Base-by-base conservation (phyloP, 2,113 vertebrate genomes). In the Cnemophilus loriae region DNA sequence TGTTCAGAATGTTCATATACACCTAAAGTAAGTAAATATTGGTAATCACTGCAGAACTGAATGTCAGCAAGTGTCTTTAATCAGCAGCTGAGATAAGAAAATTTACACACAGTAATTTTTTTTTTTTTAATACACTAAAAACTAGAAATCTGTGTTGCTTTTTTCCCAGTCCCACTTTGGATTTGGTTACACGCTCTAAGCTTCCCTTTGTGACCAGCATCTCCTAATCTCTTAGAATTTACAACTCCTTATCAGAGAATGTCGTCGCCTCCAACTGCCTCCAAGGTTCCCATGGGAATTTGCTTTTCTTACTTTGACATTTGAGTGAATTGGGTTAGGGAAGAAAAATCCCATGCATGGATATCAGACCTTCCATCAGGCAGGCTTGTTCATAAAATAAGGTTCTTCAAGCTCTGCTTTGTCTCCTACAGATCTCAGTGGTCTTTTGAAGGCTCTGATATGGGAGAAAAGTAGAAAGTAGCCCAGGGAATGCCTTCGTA, bases 1-100 rank as follows among this genome's bases (percentile, higher is more conserved):
- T 63, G 35, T 83, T 87, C 84, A 67, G 61, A 86, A 89, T 59
- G 39, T 41, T 86, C 37, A 47, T 35, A 6, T 49, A 50, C 17
- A 18, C 77, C 46, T 89, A 55, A 16, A 81, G 44, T 50, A 88
- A 88, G 35, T 76, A 91, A 95, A 89, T 95, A 90, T n/a, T 90
- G 60, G 33, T 70, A 93, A 69, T 90, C 33, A 67, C 50, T 82
- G 80, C 77, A 87, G 84, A 96, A 93, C 65, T 46, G 56, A 91
- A 68, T 89, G 77, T 53, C 59, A 96, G 55, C 12, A 93, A 83
- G 47, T 92, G 60, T 37, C 57, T 74, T 80, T 91, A 85, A 79
- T 89, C 52, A 69, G 42, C 47, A 87, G 47, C 57, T 84, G 42
- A 68, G 33, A 55, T 73, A 89, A 82, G 50, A 85, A 93, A 87